Base-by-base conservation (phyloP, 2,888 invertebrate genomes). In the Andrena camellia region DNA sequence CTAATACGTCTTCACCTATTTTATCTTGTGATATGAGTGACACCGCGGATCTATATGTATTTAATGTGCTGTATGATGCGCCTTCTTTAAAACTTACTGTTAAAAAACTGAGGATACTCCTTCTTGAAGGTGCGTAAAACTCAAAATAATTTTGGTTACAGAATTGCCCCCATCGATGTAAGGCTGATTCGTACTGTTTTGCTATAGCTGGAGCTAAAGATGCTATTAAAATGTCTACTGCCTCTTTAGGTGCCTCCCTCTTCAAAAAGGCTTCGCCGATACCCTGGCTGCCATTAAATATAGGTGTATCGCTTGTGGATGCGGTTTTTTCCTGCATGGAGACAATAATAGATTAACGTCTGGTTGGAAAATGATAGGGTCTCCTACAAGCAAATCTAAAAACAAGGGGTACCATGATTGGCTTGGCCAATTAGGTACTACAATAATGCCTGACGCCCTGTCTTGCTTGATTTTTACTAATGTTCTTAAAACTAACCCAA, bases 381-480 rank as follows among this genome's bases (percentile, higher is more conserved):
- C 10, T 20, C n/a, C 52, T 20, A 20, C 20, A 2, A 20, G n/a
- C 20, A 52, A 52, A 20, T 20, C n/a, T 52, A 20, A 20, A 52
- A 20, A 20, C 8, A 52, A 52, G 6, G 52, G 52, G 7, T 20
- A 52, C 8, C 52, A 52, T 20, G 52, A 20, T 52, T 52, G 52
- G 20, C 20, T 7, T 52, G 20, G 52, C 20, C 52, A 52, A 7
- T 52, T 20, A 20, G 52, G 52, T n/a, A 52, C 52, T 52, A 52
- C n/a, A 17, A 52, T n/a, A 52, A 52, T 52, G n/a, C 52, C 52
- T 20, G 52, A 52, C n/a, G 52, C 52, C 17, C 52, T 52, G n/a
- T 20, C 52, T 52, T 20, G 52, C 2, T 52, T 17, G 17, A 52
- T 52, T n/a, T 52, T 52, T n/a, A 52, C 52, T 52, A 52, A 20